Conservation (phyloP, 2,113 vertebrate species). For the Hystrix cristata region DNA sequence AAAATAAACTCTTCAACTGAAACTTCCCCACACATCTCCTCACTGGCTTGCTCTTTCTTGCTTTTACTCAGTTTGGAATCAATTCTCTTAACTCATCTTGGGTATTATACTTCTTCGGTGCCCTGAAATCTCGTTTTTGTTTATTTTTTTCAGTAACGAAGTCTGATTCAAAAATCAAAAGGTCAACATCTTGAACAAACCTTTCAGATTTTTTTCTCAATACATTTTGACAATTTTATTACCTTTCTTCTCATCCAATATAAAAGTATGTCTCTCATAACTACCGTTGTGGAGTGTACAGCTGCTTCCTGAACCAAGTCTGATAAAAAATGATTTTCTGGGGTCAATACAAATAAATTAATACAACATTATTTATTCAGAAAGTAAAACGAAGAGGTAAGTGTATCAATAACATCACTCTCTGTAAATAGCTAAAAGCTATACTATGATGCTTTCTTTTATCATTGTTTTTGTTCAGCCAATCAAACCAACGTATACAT, state of each 20-base stretch:
- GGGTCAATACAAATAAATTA: slow-evolving; percentile 39
- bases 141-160: slow-evolving; percentile 54
- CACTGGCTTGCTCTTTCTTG: neutral
- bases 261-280: slow-evolving; percentile 73
- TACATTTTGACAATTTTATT: slow-evolving; percentile 79
- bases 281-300: neutral
- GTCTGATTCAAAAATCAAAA: slow-evolving; percentile 76
- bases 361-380: slow-evolving; percentile 38
- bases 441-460: neutral
- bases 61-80: slow-evolving; percentile 66
- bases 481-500: neutral
- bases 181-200: slow-evolving; percentile 60
- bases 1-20: neutral
- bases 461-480: neutral
- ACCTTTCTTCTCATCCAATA: slow-evolving; percentile 76
- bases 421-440: neutral
- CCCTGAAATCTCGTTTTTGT: slow-evolving; percentile 66
- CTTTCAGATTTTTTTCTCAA: slow-evolving; percentile 55
- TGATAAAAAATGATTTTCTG: slow-evolving; percentile 62
- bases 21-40: neutral
- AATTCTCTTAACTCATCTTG: slow-evolving; percentile 53
- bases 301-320: slow-evolving; percentile 45
- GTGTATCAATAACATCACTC: neutral
- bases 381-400: slow-evolving; percentile 49
- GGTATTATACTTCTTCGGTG: slow-evolving; percentile 48